Evolutionary conservation across 2,888 invertebrate species (phyloP).

Genomic region (Clunio marinus): DNA sequence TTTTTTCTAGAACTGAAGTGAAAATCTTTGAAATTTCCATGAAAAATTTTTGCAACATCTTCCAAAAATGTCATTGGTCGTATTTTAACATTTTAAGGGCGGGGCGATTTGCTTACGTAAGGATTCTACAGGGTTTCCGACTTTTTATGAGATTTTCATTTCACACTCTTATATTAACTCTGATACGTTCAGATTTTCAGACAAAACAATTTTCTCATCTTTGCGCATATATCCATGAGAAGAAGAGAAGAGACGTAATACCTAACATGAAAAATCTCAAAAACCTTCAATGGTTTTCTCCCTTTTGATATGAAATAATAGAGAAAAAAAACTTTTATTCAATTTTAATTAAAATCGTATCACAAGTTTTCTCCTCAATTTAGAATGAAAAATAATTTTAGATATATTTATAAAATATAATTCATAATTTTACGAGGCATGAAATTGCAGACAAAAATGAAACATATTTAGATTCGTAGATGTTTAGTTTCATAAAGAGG

Average conservation of each 20-base stretch:
- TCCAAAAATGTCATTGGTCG: conserved; percentile 21
- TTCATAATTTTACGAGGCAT: neutral
- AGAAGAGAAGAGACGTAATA: no score
- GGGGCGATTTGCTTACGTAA: no score
- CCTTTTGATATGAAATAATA: neutral
- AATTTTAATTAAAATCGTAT: conserved; percentile 35
- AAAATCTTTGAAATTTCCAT: neutral
- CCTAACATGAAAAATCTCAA: neutral
- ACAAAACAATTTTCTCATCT: no score
- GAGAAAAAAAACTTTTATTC: neutral
- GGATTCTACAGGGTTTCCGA: conserved; percentile 23
- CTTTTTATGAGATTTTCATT: no score
- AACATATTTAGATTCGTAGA: neutral
- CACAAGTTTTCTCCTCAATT: conserved; percentile 28
- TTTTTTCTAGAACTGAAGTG: neutral
- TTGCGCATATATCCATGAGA: no score
- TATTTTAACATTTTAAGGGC: conserved; percentile 1
- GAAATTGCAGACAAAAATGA: neutral
- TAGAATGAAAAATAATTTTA: conserved; percentile 25
- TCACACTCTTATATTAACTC: neutral
- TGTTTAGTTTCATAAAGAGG: neutral
- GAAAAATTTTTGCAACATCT: conserved; percentile 24
- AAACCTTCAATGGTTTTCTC: neutral
- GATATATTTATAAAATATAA: no score
- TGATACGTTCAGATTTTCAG: no score